phyloP scores from a whole-genome alignment of 2,797 vertebrate species.

The Chaenodraco wilsoni region DNA sequence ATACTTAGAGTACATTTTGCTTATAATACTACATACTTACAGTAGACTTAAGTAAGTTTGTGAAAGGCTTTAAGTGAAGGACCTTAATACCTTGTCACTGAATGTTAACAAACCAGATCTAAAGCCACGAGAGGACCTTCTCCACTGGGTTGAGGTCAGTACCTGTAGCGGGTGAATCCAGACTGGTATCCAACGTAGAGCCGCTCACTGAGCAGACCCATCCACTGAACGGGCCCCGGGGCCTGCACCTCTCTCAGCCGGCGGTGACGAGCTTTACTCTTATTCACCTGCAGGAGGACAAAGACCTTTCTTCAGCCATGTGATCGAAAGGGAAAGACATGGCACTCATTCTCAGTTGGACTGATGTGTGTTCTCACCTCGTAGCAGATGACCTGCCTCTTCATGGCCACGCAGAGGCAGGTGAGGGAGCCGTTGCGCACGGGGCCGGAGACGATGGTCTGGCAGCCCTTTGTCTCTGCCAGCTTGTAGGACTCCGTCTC shows the following conservation, averaged over 20 bases:
- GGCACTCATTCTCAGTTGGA: neutral
- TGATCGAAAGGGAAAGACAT: neutral
- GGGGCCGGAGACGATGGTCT: slow-evolving; percentile 90
- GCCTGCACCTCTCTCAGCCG: slow-evolving; percentile 93
- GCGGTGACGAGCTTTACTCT: slow-evolving; percentile 92
- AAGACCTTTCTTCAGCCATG: neutral
- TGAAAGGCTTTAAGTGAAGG: too few species aligned
- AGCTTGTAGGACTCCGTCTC: slow-evolving; percentile 94
- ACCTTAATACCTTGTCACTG: too few species aligned
- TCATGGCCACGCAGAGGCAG: slow-evolving; percentile 96
- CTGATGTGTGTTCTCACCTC: slow-evolving; percentile 83
- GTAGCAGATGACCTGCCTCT: slow-evolving; percentile 94
- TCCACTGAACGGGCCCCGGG: slow-evolving; percentile 92
- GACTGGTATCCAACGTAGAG: slow-evolving; percentile 95
- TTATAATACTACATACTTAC: too few species aligned
- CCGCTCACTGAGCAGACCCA: slow-evolving; percentile 93
- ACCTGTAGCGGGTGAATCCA: slow-evolving; percentile 91
- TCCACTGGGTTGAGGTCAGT: neutral
- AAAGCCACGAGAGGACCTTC: neutral
- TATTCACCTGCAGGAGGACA: slow-evolving; percentile 81
- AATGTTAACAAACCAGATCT: neutral
- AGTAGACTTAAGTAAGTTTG: too few species aligned
- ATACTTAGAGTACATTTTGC: too few species aligned
- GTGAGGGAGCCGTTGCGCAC: slow-evolving; percentile 88
- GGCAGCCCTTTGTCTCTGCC: slow-evolving; percentile 95